These are phyloP conservation scores for Drosophila gaucha DNA, from an alignment of 2,888 invertebrate genomes.

Conservation along the genomic window DNA sequence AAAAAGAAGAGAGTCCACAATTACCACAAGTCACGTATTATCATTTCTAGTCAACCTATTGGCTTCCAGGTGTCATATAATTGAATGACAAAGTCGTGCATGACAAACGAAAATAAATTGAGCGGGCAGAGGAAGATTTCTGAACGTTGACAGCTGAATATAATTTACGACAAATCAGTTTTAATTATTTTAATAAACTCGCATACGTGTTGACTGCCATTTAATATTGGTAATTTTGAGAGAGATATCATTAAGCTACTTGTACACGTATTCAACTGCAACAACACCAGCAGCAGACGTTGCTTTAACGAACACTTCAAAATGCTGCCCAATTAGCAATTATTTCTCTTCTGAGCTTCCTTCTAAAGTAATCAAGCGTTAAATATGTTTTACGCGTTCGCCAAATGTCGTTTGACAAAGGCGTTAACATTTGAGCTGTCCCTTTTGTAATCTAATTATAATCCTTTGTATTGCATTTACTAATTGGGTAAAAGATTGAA, in stretches of 20 bases:
- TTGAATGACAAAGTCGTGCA: conserved; percentile 64
- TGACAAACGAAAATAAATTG: conserved; percentile 39
- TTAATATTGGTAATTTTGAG: conserved; percentile 41
- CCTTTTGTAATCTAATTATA: neutral
- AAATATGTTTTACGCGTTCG: conserved; percentile 43
- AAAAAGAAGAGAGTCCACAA: conserved; percentile 4
- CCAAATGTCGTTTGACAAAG: conserved; percentile 10
- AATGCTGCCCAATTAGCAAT: conserved; percentile 54
- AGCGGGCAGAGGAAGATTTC: conserved; percentile 13
- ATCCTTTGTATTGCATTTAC: too few relatives aligned
- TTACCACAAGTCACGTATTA: conserved; percentile 51
- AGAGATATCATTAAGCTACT: conserved; percentile 16
- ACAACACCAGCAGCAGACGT: conserved; percentile 15
- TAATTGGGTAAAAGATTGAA: neutral
- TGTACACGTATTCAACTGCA: conserved; percentile 31
- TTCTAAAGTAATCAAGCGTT: conserved; percentile 47
- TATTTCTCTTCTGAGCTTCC: neutral
- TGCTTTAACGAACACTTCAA: conserved; percentile 55
- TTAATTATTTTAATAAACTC: conserved; percentile 72
- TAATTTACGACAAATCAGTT: conserved; percentile 62
- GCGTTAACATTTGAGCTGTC: too few relatives aligned
- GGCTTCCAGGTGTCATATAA: conserved; percentile 45
- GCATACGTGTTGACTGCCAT: conserved; percentile 52
- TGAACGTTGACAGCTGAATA: conserved; percentile 31
- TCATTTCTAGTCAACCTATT: conserved; percentile 35